Conservation (phyloP, 2,113 vertebrate species). For the Megaptera novaeangliae region DNA sequence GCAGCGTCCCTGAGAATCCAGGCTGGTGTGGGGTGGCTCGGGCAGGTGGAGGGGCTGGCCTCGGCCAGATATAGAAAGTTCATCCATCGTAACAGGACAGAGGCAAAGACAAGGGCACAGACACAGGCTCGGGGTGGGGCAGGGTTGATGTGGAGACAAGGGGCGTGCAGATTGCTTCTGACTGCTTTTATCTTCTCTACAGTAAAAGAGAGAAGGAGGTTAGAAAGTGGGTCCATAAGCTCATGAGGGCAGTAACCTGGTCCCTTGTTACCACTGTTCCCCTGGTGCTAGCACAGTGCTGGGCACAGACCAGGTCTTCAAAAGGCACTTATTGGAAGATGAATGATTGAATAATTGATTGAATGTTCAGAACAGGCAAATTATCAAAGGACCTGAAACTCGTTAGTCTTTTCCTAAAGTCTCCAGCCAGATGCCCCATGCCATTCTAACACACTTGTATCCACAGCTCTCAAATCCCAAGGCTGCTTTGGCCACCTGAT, state of each 20-base stretch:
- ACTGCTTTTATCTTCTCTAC: background rate
- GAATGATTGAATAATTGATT: background rate
- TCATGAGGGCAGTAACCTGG: background rate
- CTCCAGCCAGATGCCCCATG: background rate
- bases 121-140: rapidly evolving
- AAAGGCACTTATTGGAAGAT: background rate
- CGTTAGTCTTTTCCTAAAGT: background rate
- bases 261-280: no score
- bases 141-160: background rate
- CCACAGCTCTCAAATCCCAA: background rate
- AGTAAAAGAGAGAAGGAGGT: background rate
- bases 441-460: background rate
- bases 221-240: background rate
- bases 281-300: background rate
- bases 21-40: background rate
- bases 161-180: background rate
- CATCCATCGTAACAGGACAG: background rate
- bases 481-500: background rate
- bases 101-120: background rate
- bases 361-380: background rate
- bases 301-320: background rate
- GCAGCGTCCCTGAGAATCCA: background rate
- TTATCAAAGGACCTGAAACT: background rate
- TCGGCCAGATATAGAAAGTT: background rate
- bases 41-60: background rate